Base-by-base conservation (phyloP, 2,113 vertebrate genomes). In the Riparia riparia region DNA sequence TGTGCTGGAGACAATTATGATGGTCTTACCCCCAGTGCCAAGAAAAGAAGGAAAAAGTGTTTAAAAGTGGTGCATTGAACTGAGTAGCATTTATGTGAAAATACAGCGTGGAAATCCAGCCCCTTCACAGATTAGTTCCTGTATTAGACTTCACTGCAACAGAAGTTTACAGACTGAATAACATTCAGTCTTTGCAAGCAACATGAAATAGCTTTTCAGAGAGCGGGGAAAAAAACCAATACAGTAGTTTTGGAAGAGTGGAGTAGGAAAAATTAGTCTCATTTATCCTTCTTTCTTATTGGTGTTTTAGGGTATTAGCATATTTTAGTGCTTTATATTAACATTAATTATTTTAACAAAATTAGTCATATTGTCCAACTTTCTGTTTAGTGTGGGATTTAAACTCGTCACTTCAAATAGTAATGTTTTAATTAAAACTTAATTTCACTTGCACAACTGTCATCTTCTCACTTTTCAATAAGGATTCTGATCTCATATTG, bases 251-350 rank as follows among this genome's bases (percentile, higher is more conserved):
- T 69, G 72, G 80, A 94, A 95, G 90, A 96, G 90, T 85, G 94
- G 97, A 95, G 78, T 83, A 86, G 84, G 86, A 90, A 93, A 91
- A 96, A 97, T 96, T 95, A 96, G 86, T 50, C 58, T 89, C 14
- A 14, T 93, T 77, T 89, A 90, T 71, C 70, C 87, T 97, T 85
- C 84, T 74, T 95, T 97, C 96, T 97, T 95, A 96, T 95, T 88
- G 70, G 22, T 68, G 57, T 76, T 90, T 92, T 87, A 81, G 51
- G 24, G 4, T 93, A 95, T 97, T 98, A 96, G 61, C 83, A 77
- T 97, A 97, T 96, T 95, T 89, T 87, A 85, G 79, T 95, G 82
- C 94, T 97, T 96, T 81, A 44, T 26, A 87, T 97, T 96, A 95
- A 56, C 77, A 79, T 95, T 56, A 84, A 94, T 87, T 96, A 93